Evolutionary conservation across 2,113 vertebrate species (phyloP).

Genomic region (Neotoma lepida): DNA sequence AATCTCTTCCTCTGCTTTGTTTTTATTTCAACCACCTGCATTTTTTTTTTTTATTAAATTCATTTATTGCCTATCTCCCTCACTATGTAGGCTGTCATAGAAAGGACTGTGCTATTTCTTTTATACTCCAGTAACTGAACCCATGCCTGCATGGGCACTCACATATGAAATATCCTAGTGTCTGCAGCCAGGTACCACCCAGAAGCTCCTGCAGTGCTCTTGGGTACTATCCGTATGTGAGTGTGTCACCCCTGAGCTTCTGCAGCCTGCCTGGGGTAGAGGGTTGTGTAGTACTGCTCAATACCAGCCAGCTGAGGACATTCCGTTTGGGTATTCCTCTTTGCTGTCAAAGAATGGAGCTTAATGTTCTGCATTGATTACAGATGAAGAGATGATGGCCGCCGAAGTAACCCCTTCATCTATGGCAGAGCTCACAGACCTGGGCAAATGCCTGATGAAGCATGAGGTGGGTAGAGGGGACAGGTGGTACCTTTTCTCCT

Average conservation of each 20-base stretch:
- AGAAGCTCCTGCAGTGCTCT: background rate
- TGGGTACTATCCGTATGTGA: background rate
- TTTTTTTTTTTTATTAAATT: background rate
- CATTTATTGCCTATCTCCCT: background rate
- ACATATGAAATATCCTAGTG: background rate
- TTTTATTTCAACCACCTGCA: background rate
- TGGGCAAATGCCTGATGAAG: conserved; percentile 94
- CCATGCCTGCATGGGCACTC: background rate
- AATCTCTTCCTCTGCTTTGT: background rate
- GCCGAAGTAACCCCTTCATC: conserved; percentile 88
- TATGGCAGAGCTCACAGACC: conserved; percentile 90
- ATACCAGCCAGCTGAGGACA: background rate
- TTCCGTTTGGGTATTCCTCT: background rate
- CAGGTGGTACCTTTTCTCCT: background rate
- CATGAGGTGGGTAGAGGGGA: conserved; percentile 88
- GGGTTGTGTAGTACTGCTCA: background rate
- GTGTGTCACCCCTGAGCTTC: background rate
- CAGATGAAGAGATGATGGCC: conserved; percentile 95
- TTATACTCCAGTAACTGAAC: background rate
- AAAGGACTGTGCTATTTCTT: background rate
- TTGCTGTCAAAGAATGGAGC: background rate
- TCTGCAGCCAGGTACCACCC: background rate
- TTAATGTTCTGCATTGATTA: conserved; percentile 64
- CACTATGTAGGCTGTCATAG: background rate
- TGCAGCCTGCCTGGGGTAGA: background rate